Evolutionary conservation across 2,888 invertebrate genomes (phyloP), one percentile per base, ranked within the genome.

Genomic region (Hydrotaea cyrtoneurina): DNA sequence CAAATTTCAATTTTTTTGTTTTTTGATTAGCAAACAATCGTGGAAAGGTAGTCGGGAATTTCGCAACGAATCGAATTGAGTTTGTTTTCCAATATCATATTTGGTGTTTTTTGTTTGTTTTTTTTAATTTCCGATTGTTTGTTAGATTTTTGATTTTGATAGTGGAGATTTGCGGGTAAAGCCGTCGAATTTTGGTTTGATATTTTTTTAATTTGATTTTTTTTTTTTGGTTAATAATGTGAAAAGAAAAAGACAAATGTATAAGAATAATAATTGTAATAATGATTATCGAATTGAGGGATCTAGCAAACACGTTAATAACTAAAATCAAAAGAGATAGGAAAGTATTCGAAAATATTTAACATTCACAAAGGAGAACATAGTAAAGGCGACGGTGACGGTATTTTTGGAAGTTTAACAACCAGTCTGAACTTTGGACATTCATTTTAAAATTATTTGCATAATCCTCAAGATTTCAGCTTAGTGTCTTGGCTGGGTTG

Each of bases 81-180:
- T 77, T 69, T 78, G 78, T 59, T 80, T 83, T 72, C 62, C 66
- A 76, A 81, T 85, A 72, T 71, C 64, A 66, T 26, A 26, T 69
- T 66, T 3, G 13, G 39, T 1, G 2, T 39, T 39, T 74, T 64
- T 11, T 69, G 39, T 76, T 43, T 23, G 19, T 59, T 39, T 4
- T 1, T 39, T 71, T 72, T 53, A 43, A 55, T 75, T 81, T 72
- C 71, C n/a, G n/a, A n/a, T n/a, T n/a, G n/a, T n/a, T n/a, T n/a
- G n/a, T n/a, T n/a, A n/a, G 81, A 71, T 59, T 73, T 80, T 76
- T 85, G 80, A 31, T 80, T 79, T 81, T 79, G 55, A 55, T 83
- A 39, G 39, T 83, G 72, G 80, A 73, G 80, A 77, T 86, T 82
- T 82, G 86, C 86, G 78, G 86, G 79, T 74, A 66, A 85, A 83